Evolutionary conservation across 2,888 invertebrate genomes (phyloP), one percentile per base, ranked within the genome.

Genomic region (Amaurobius ferox): DNA sequence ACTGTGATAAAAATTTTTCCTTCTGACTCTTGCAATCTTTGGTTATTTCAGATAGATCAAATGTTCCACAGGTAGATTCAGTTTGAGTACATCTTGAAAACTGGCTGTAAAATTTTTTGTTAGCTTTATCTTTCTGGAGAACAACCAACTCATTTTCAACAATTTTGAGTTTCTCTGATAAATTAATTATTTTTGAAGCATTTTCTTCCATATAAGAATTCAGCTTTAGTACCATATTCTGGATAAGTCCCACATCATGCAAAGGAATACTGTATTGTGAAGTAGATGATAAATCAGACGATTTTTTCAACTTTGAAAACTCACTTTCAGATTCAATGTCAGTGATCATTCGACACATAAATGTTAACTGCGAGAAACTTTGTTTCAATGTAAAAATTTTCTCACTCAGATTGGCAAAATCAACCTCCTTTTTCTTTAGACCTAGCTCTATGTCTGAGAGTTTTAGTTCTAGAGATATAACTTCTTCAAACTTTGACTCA

Each of bases 121-220:
- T 2, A 11, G 9, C 16, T 11, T 11, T 11, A 2, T 44, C 44
- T 44, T 44, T 44, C n/a, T 44, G 6, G 1, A 44, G 2, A 13
- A 16, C 16, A 11, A n/a, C 6, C 16, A 44, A 44, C 6, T 44
- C 44, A 16, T 11, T 11, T 44, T 44, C 1, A 44, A 44, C 44
- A 16, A 16, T 44, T 16, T 44, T 13, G 32, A 66, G 30, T 16
- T 74, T 64, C n/a, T 19, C 40, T 5, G 40, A 29, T 19, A 74
- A 40, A 40, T 7, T 19, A 9, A 32, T 28, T n/a, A 74, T 28
- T 19, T 16, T 39, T 29, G 23, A 16, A 19, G 16, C 19, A 23
- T 64, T 74, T 64, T 74, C 40, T 28, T 64, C 44, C 1, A 74
- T 28, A 2, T n/a, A 28, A 29, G n/a, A 29, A 74, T 64, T 29